A percentile compares a stretch with the other conserved stretches of the same genome.
phyloP scores from a whole-genome alignment of 2,888 invertebrate genomes.

The Callimorpha dominula region DNA sequence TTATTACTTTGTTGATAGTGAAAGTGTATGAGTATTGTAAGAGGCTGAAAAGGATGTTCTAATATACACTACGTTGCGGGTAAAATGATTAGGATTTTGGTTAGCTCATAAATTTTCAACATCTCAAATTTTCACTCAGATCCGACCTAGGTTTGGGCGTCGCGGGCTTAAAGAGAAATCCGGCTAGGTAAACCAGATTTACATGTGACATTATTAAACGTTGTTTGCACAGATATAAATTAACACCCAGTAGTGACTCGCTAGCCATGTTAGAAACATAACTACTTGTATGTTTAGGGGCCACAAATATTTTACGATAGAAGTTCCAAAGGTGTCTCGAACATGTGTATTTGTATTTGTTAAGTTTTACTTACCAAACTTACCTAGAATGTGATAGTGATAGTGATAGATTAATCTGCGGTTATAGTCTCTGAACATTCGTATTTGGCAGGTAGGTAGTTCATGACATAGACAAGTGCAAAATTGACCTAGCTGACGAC shows the following conservation, averaged over 20 bases:
- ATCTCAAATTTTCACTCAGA: conserved; percentile 1
- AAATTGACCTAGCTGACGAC: too few relatives aligned
- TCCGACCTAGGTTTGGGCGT: conserved; percentile 2
- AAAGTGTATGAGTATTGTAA: neutral
- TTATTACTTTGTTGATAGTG: neutral
- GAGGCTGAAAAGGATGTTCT: neutral
- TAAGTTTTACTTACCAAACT: neutral
- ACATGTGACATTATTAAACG: neutral
- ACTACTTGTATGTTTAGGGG: neutral
- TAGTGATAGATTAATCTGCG: too few relatives aligned
- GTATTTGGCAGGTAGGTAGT: too few relatives aligned
- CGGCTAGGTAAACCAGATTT: conserved; percentile 1
- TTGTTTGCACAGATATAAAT: neutral
- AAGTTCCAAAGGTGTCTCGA: neutral
- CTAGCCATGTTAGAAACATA: neutral
- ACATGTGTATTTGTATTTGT: neutral
- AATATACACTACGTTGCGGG: neutral
- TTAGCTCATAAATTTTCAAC: conserved; percentile 3
- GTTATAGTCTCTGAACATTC: too few relatives aligned
- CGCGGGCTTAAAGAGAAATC: neutral
- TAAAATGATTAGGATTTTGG: conserved; percentile 2
- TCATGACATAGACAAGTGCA: too few relatives aligned
- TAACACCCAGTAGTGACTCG: neutral
- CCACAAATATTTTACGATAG: neutral
- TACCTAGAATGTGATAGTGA: neutral